Conservation (phyloP, 2,113 vertebrate species). For the Syngnathus typhle region DNA sequence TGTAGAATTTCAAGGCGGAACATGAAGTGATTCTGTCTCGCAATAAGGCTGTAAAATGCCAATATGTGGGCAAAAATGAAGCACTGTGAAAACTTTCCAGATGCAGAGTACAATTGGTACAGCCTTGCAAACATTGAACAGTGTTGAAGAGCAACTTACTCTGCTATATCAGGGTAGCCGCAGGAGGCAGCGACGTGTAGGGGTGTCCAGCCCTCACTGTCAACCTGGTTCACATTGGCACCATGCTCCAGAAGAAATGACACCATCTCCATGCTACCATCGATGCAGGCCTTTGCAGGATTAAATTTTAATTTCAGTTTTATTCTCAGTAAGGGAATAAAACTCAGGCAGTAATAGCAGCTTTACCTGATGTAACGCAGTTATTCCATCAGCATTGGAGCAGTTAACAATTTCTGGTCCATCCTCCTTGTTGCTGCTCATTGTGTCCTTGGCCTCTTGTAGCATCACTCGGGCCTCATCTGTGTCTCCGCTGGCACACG, state of each 20-base stretch:
- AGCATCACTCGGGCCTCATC: constrained; percentile 81
- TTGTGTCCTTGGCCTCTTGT: constrained; percentile 48
- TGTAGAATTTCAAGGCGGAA: too few relatives aligned
- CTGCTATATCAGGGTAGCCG: constrained; percentile 85
- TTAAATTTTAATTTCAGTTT: not conserved
- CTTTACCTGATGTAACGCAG: constrained; percentile 82
- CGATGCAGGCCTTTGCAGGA: constrained; percentile 83
- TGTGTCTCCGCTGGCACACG: constrained; percentile 81
- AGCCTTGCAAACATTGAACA: constrained; percentile 1
- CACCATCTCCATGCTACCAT: constrained; percentile 90
- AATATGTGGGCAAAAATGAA: not conserved
- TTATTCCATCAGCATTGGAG: constrained; percentile 85
- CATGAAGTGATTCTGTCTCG: too few relatives aligned
- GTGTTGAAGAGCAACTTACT: constrained; percentile 68
- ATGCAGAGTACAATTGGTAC: constrained; percentile 8
- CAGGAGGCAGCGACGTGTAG: constrained; percentile 91
- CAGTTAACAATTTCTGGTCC: constrained; percentile 67
- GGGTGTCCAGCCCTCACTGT: constrained; percentile 93
- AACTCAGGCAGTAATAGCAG: not conserved
- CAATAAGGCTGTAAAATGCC: not conserved
- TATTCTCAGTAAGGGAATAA: not conserved
- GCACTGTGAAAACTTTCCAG: not conserved
- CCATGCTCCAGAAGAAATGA: constrained; percentile 82
- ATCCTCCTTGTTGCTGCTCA: constrained; percentile 20
- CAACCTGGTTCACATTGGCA: constrained; percentile 86